phyloP scores from a whole-genome alignment of 2,113 vertebrate genomes.

The Trogon surrucura region DNA sequence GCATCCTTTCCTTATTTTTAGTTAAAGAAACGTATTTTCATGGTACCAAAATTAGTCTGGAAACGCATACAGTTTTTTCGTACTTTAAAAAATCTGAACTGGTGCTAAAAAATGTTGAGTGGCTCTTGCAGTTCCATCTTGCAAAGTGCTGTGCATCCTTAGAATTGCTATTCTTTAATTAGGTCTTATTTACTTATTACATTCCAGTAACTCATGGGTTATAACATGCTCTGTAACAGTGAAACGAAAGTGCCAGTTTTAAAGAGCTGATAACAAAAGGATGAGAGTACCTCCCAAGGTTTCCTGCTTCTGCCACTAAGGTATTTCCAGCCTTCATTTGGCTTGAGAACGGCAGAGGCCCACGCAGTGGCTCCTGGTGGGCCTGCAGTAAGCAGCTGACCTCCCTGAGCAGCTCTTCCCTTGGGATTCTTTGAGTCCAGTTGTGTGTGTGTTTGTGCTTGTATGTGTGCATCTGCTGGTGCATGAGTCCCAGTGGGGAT shows the following conservation, averaged over 20 bases:
- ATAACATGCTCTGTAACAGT: background rate
- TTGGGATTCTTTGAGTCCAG: background rate
- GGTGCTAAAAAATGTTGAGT: background rate
- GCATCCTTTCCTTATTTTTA: background rate
- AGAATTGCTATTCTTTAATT: background rate
- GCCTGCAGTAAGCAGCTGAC: background rate
- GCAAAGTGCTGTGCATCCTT: background rate
- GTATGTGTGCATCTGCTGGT: too few relatives aligned
- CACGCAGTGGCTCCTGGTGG: accelerated
- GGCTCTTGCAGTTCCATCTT: background rate
- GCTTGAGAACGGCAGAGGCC: accelerated
- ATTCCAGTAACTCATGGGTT: background rate
- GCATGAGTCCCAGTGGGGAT: background rate
- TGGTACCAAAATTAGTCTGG: background rate
- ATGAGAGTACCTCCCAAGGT: background rate
- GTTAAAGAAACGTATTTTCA: background rate
- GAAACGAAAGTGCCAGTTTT: background rate
- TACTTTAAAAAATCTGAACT: background rate
- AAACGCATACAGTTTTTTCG: background rate
- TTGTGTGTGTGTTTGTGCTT: background rate
- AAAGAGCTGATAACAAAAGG: background rate
- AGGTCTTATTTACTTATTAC: background rate
- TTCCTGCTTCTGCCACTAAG: background rate
- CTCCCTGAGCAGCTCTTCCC: background rate
- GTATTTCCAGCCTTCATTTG: background rate